Conservation (phyloP, 2,888 invertebrate genomes). For the Cheilosia soror region DNA sequence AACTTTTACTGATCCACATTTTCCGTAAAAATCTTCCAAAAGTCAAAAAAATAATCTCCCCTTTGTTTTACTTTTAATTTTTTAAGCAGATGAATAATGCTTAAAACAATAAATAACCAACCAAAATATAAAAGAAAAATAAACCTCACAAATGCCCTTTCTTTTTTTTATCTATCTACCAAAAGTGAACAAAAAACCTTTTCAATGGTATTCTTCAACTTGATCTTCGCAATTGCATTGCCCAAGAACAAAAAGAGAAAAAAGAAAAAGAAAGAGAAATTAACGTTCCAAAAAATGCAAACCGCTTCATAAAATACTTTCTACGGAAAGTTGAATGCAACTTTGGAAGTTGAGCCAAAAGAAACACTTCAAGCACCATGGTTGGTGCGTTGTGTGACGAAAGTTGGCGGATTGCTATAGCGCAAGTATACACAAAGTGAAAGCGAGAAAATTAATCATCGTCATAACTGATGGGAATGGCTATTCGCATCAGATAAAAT, state of each 20-base stretch:
- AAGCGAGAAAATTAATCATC: conserved; percentile 65
- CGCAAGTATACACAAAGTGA: conserved; percentile 61
- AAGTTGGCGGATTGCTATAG: conserved; percentile 62
- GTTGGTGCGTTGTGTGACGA: conserved; percentile 51
- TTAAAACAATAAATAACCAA: no score
- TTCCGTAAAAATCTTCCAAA: no score
- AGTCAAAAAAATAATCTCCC: no score
- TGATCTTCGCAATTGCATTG: conserved; percentile 41
- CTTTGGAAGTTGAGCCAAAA: conserved; percentile 66
- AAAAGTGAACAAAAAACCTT: neutral
- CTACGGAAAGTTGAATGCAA: conserved; percentile 71
- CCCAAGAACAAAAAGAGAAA: conserved; percentile 5
- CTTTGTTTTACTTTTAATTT: no score
- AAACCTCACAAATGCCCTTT: no score
- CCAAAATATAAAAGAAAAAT: no score
- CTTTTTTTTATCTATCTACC: no score
- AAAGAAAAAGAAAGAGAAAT: conserved; percentile 63
- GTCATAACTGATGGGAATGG: conserved; percentile 25
- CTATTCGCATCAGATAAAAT: conserved; percentile 19
- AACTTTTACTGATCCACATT: no score
- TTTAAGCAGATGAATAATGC: no score
- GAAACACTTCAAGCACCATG: conserved; percentile 41
- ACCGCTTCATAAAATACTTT: conserved; percentile 62
- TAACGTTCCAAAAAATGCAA: conserved; percentile 67
- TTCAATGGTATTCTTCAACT: conserved; percentile 19